Conservation (phyloP, 2,797 vertebrate genomes). For the Poeciliopsis infans region DNA sequence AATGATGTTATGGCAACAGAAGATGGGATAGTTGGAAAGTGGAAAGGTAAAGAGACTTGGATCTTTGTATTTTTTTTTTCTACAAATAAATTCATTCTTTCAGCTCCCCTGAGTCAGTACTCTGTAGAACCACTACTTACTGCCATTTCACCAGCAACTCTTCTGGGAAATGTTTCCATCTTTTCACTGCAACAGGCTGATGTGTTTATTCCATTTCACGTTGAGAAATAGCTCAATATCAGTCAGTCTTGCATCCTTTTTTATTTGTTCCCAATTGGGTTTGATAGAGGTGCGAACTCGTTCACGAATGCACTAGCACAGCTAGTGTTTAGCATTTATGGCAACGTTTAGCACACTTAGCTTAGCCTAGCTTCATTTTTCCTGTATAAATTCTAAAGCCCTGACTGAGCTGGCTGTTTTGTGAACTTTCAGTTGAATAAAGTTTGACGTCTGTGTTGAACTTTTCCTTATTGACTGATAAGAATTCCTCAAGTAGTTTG, state of each 20-base stretch:
- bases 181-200: background rate
- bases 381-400: too few species aligned
- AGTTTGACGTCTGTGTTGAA: too few species aligned
- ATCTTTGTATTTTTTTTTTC: background rate
- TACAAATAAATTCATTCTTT: background rate
- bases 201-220: background rate
- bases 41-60: background rate
- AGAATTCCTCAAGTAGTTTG: background rate
- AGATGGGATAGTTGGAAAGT: background rate
- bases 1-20: slow-evolving; percentile 22
- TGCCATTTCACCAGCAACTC: background rate
- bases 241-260: background rate
- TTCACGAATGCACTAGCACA: background rate
- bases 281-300: background rate
- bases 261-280: background rate
- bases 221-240: background rate
- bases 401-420: too few species aligned
- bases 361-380: too few species aligned
- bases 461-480: too few species aligned
- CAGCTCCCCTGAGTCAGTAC: background rate
- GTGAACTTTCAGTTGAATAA: too few species aligned
- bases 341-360: too few species aligned
- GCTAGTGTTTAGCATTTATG: background rate
- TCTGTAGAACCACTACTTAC: background rate
- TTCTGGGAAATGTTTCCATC: background rate